A percentile compares a stretch with the other conserved stretches of the same genome.
phyloP scores from a whole-genome alignment of 2,888 invertebrate genomes.

The Baccha elongata region DNA sequence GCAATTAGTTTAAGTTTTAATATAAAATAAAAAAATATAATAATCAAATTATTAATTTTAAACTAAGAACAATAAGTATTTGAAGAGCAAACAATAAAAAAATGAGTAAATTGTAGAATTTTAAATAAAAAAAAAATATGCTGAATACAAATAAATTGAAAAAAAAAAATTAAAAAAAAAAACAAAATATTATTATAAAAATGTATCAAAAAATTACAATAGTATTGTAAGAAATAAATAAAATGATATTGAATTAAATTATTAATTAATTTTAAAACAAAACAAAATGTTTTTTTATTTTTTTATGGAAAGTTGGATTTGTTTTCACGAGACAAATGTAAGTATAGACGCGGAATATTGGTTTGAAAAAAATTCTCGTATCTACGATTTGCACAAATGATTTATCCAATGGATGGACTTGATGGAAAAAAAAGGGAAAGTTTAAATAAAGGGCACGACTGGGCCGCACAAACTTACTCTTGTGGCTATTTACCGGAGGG shows the following conservation, averaged over 20 bases:
- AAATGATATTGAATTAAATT: slow-evolving; percentile 73
- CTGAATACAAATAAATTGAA: slow-evolving; percentile 68
- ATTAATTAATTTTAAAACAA: slow-evolving; percentile 73
- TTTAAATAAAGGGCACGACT: too few relatives aligned
- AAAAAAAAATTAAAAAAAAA: slow-evolving; percentile 41
- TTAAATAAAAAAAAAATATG: slow-evolving; percentile 50
- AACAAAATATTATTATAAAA: slow-evolving; percentile 20
- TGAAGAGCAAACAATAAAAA: slow-evolving; percentile 52
- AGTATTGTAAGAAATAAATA: slow-evolving; percentile 66
- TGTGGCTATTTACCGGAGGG: too few relatives aligned
- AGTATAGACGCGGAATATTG: too few relatives aligned
- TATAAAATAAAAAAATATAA: slow-evolving; percentile 32
- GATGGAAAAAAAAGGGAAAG: too few relatives aligned
- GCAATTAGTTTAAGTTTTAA: slow-evolving; percentile 64
- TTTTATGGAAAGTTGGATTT: background rate
- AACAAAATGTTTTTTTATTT: background rate
- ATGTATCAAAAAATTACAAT: slow-evolving; percentile 55
- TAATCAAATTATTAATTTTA: slow-evolving; percentile 69
- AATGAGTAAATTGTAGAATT: slow-evolving; percentile 17
- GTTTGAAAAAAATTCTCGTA: too few relatives aligned
- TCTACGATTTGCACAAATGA: too few relatives aligned
- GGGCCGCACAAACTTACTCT: too few relatives aligned
- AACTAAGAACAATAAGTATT: slow-evolving; percentile 48
- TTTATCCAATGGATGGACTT: too few relatives aligned
- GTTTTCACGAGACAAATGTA: too few relatives aligned